Evolutionary conservation across 1,140 invertebrate species (phyloP), one percentile per base, ranked within the genome.

Genomic region (Ips typographus): DNA sequence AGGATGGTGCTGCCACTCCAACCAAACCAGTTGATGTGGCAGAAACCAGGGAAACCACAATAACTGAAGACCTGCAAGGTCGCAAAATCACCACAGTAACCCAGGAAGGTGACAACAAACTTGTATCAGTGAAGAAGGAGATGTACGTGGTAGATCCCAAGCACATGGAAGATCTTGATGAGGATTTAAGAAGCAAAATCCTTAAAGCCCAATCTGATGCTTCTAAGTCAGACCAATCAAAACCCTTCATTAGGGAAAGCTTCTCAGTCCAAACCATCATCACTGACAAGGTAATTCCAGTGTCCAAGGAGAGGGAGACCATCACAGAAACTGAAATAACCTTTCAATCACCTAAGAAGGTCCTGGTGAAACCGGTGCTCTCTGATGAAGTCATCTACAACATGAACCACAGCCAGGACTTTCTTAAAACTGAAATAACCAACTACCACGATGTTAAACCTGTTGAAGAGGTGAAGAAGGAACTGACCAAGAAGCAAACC

Each of bases 391-490:
- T 68, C 22, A 6, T 73, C 37, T 66, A 53, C 36, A 47, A 65
- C 44, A 76, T 73, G 64, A 67, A 74, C 53, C 57, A 69, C 8
- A 73, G 56, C 2, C 47, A 73, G 37, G 40, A 49, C 39, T 72
- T 72, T 53, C 42, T 73, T 38, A 71, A 57, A 39, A 40, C 38
- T 7, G 71, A 71, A 64, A 57, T 73, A 7, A 37, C 39, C 2
- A 57, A 61, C 47, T 73, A 73, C 44, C 69, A 73, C 37, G 71
- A 73, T 55, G 70, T 73, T 6, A 64, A 52, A 62, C 64, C 70
- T 7, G 39, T 66, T 5, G 67, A 72, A 57, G 47, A 68, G 61
- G 68, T 7, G 7, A 51, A 44, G 51, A 59, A 40, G 5, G 40
- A 39, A 41, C 4, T 39, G 38, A 36, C 8, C 1, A 8, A 37